Evolutionary conservation across 2,888 invertebrate species (phyloP).

Genomic region (Amblyjoppa proteus): DNA sequence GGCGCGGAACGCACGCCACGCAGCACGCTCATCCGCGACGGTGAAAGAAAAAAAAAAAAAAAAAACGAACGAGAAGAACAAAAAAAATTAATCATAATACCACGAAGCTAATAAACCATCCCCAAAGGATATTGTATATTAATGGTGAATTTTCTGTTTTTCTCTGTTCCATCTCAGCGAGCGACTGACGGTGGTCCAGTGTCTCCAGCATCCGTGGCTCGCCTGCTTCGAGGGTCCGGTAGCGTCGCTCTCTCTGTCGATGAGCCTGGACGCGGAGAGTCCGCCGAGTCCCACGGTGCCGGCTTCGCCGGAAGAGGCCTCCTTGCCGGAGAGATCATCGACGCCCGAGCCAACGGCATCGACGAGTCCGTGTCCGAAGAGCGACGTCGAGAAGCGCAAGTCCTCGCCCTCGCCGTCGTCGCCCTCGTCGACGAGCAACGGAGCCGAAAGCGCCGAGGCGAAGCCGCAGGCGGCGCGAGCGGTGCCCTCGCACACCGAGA

Average conservation of each 20-base stretch:
- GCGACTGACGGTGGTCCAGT: conserved; percentile 94
- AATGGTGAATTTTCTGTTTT: conserved; percentile 47
- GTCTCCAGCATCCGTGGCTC: conserved; percentile 96
- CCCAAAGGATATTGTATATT: conserved; percentile 14
- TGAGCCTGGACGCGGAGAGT: conserved; percentile 18
- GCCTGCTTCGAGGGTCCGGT: conserved; percentile 77
- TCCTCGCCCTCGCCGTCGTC: conserved; percentile 44
- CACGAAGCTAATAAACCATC: not conserved
- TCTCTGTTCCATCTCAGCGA: conserved; percentile 88
- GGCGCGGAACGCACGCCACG: conserved; percentile 13
- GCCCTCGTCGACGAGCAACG: conserved; percentile 25
- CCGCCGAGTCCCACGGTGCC: conserved; percentile 39
- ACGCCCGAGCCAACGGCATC: conserved; percentile 52
- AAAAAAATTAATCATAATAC: conserved; percentile 7
- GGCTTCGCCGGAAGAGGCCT: conserved; percentile 49
- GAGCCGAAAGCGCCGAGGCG: conserved; percentile 60
- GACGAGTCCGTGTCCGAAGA: conserved; percentile 18
- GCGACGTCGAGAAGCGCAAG: conserved; percentile 51
- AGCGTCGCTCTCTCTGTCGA: conserved; percentile 62
- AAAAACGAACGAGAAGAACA: not conserved
- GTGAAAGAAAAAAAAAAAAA: conserved; percentile 40
- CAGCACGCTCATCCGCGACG: conserved; percentile 28
- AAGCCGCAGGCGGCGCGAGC: conserved; percentile 57
- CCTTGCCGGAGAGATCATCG: conserved; percentile 64
- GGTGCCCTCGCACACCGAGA: conserved; percentile 75